These are phyloP conservation scores for Aleiodes testaceus DNA, from an alignment of 2,888 invertebrate genomes.

Conservation along the genomic window DNA sequence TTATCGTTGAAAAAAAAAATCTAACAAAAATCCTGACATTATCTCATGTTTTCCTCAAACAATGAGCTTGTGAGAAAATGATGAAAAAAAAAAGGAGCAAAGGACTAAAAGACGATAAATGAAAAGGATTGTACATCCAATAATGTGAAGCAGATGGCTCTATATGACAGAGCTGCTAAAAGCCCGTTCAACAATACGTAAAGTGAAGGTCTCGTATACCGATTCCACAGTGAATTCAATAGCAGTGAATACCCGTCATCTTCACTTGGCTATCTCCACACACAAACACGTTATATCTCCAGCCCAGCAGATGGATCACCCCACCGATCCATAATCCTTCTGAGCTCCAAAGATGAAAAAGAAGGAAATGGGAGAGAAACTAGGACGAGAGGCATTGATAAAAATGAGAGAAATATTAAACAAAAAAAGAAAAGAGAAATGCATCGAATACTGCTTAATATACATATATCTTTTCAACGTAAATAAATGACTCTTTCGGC, in stretches of 20 bases:
- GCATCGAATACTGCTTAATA: constrained; percentile 8
- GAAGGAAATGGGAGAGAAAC: constrained; percentile 4
- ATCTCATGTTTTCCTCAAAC: too few species aligned
- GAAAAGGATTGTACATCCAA: constrained; percentile 24
- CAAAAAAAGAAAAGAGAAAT: neutral
- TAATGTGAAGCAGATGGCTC: constrained; percentile 23
- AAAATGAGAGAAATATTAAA: neutral
- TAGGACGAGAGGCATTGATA: neutral
- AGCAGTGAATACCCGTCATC: constrained; percentile 22
- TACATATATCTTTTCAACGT: constrained; percentile 9
- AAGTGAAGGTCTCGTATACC: constrained; percentile 10
- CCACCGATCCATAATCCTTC: constrained; percentile 40
- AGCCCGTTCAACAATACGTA: constrained; percentile 19
- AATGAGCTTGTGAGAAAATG: neutral
- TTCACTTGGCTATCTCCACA: constrained; percentile 24
- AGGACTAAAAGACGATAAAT: neutral
- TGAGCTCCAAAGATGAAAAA: constrained; percentile 22
- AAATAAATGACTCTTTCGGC: neutral
- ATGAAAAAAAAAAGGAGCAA: neutral
- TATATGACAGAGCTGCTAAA: constrained; percentile 24
- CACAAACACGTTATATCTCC: constrained; percentile 24
- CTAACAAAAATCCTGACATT: too few species aligned
- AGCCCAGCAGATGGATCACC: constrained; percentile 31
- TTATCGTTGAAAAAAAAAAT: too few species aligned
- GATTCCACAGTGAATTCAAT: neutral